Base-by-base conservation (phyloP, 2,888 invertebrate genomes). In the Antheraea assamensis region DNA sequence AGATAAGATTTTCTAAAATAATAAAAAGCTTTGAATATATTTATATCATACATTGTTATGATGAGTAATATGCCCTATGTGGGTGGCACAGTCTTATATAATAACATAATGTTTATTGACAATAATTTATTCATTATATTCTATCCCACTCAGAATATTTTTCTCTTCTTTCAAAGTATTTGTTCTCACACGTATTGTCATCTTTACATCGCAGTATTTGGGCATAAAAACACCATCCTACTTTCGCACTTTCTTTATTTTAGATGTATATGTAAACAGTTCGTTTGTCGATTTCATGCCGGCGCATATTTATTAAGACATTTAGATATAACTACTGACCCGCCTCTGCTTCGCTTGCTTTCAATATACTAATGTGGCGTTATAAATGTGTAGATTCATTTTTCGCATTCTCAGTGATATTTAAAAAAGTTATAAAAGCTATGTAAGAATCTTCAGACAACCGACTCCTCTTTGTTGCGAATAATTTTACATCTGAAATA, bases 271-370 rank as follows among this genome's bases (percentile, higher is more conserved):
- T 27, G 27, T 61, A 61, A 61, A 61, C 27, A 61, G 13, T 24
- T 61, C 27, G 24, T 61, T 61, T 10, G 15, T 27, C 27, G 61
- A 15, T 61, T 61, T 61, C 61, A 27, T 61, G 61, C 27, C 13
- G 27, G 27, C 61, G 61, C 61, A 61, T 61, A 27, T 61, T 24
- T 61, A 61, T 61, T 27, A 61, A 24, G 61, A 61, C n/a, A 52
- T 58, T 21, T n/a, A 58, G 24, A 58, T 58, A 2, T 24, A 58
- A 27, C 19, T 27, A 27, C 27, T 49, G 17, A 4, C 19, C 17
- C 49, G 17, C 1, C 49, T 4, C 49, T 49, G 49, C 5, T 49
- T 49, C 19, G 19, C 19, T 13, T 42, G 42, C 13, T 13, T 42
- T 42, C 42, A 13, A 42, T 42, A 42, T 42, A 42, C 13, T 42